phyloP scores from a whole-genome alignment of 2,888 invertebrate species.

The Xylophagus ater region DNA sequence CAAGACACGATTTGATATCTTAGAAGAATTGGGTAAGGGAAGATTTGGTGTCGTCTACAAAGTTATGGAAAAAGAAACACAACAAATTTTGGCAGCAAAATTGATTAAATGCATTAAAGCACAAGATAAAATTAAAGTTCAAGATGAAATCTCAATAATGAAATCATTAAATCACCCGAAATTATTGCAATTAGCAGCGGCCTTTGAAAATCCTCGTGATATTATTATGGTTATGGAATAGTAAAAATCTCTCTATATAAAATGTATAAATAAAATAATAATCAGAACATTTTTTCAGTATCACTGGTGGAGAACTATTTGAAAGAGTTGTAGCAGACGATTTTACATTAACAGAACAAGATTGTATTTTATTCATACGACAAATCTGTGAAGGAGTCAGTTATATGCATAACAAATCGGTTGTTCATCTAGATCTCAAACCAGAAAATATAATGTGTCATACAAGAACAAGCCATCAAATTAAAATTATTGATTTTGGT shows the following conservation, averaged over 20 bases:
- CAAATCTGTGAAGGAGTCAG: constrained; percentile 86
- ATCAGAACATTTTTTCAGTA: constrained; percentile 44
- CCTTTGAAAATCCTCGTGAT: constrained; percentile 64
- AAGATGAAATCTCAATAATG: constrained; percentile 80
- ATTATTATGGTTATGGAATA: constrained; percentile 84
- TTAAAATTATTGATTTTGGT: constrained; percentile 93
- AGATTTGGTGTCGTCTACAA: constrained; percentile 61
- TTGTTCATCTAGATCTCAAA: constrained; percentile 87
- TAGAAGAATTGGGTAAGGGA: constrained; percentile 66
- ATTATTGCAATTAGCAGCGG: constrained; percentile 69
- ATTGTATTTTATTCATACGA: constrained; percentile 70
- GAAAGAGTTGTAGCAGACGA: constrained; percentile 88
- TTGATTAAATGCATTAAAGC: constrained; percentile 61
- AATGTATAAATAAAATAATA: not conserved
- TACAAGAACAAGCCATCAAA: constrained; percentile 66
- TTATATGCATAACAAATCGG: constrained; percentile 74
- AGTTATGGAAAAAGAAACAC: constrained; percentile 53
- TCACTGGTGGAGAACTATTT: constrained; percentile 87
- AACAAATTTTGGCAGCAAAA: constrained; percentile 68
- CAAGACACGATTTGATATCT: constrained; percentile 49
- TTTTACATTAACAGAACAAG: constrained; percentile 81
- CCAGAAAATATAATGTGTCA: constrained; percentile 94
- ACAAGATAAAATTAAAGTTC: constrained; percentile 63
- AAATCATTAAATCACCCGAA: constrained; percentile 72
- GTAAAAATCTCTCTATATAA: constrained; percentile 46